Evolutionary conservation across 2,888 invertebrate species (phyloP), one percentile per base, ranked within the genome.

Genomic region (Rhamnusium bicolor): DNA sequence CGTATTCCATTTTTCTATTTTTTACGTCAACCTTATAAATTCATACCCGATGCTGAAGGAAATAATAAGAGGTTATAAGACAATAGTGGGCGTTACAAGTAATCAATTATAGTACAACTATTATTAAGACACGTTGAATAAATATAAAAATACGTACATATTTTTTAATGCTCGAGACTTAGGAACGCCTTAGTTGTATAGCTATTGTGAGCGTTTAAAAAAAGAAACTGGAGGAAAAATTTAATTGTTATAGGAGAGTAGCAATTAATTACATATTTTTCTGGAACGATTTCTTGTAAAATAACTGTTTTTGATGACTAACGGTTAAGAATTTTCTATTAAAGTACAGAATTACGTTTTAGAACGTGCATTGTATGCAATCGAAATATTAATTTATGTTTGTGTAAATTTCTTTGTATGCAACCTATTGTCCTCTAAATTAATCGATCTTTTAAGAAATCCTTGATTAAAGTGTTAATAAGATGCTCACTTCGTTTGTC

Each of bases 11-110:
- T 46, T 46, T 46, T 61, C 16, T 21, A 46, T 46, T 61, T 61
- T 61, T 61, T 46, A 18, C 46, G 6, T 32, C n/a, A 61, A 47
- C 61, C 32, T 58, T 10, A 16, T 32, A 47, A 21, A 21, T 21
- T 61, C 16, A 21, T 61, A 61, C 21, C 69, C 65, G 69, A 71
- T 77, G 69, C 83, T 83, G 86, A 85, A 87, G 85, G 86, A 86
- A 86, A 87, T 87, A 87, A 86, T 86, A 86, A 86, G 85, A 84
- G 86, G 85, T 84, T 86, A 83, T 85, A 86, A 87, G 86, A 88
- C 87, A 87, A 87, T 87, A 87, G 87, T 86, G 81, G 88, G 88
- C 86, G 88, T 85, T 81, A 69, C 83, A 79, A 72, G 85, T 86
- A 86, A 87, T 87, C 88, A 87, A 87, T 87, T 87, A 85, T 85